Base-by-base conservation (phyloP, 2,888 invertebrate genomes). In the Lysandra coridon region DNA sequence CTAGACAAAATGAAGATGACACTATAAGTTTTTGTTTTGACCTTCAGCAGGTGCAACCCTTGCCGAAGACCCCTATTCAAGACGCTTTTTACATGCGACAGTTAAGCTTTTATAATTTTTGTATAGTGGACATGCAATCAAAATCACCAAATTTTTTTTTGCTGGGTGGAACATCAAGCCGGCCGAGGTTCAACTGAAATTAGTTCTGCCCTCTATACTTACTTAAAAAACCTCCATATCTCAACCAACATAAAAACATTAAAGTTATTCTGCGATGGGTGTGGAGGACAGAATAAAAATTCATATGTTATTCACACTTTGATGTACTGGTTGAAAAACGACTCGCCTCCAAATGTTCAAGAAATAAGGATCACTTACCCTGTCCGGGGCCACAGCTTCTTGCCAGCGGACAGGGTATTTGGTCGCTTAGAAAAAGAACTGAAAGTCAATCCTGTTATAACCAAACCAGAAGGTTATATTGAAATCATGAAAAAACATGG, bases 91-190 rank as follows among this genome's bases (percentile, higher is more conserved):
- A 80, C 73, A 60, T 62, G 40, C 80, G 81, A 44, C 81, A 80
- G 49, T 77, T 81, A 30, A 80, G 80, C 75, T 80, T 81, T 64
- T 81, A 81, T 75, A 80, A 79, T 75, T 82, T 85, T 69, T 84
- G 84, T 80, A 80, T 85, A 78, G 83, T 85, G 44, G 44, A 44
- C 44, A 44, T 44, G 44, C 44, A 44, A 44, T 44, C 44, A 12
- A 84, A 84, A 75, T 80, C 82, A 62, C 82, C 83, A n/a, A 77
- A 78, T 30, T 82, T 83, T 78, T 78, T 85, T 83, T 80, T 73
- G 80, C 23, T 85, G 85, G 83, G 80, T 82, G 79, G 85, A 86
- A 81, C 80, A 78, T 2, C 44, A 44, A 44, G 44, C 44, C 44
- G 44, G 7, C 7, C 44, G 44, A 44, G 44, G 44, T 44, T 44